Evolutionary conservation across 2,888 invertebrate genomes (phyloP).

Genomic region (Steinernema scapterisci): DNA sequence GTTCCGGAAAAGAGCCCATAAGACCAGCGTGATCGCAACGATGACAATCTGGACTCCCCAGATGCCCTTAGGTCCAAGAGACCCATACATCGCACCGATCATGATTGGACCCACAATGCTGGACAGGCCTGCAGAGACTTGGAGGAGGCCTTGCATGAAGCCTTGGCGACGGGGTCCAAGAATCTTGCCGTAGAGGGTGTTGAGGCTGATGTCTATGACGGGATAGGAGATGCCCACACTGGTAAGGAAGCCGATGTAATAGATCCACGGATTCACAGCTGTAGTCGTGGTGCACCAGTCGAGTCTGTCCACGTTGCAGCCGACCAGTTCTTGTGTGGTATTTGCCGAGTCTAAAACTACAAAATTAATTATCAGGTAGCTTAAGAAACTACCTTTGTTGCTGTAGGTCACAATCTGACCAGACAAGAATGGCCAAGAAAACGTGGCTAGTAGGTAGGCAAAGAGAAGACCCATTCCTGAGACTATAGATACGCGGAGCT

Average conservation of each 20-base stretch:
- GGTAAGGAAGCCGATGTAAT: constrained; percentile 59
- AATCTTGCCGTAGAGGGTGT: constrained; percentile 68
- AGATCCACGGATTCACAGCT: constrained; percentile 39
- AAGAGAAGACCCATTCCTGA: constrained; percentile 16
- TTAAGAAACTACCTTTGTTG: constrained; percentile 27
- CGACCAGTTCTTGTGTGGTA: constrained; percentile 36
- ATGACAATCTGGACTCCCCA: constrained; percentile 44
- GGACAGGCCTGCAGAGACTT: constrained; percentile 48
- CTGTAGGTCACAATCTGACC: constrained; percentile 38
- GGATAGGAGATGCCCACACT: constrained; percentile 67
- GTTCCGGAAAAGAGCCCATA: constrained; percentile 45
- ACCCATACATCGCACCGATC: constrained; percentile 34
- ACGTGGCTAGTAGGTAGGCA: constrained; percentile 51
- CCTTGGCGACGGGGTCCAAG: constrained; percentile 68
- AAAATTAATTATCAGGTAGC: too few species aligned
- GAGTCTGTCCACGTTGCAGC: constrained; percentile 40
- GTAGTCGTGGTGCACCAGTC: constrained; percentile 37
- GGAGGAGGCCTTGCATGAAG: constrained; percentile 47
- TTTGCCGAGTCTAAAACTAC: not conserved
- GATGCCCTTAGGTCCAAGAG: constrained; percentile 40
- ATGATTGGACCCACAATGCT: constrained; percentile 46
- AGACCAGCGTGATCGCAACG: not conserved
- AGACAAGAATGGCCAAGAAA: constrained; percentile 51
- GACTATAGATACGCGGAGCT: constrained; percentile 24
- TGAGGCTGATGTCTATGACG: constrained; percentile 67